Base-by-base conservation (phyloP, 2,888 invertebrate species). In the Exephanes ischioxanthus region DNA sequence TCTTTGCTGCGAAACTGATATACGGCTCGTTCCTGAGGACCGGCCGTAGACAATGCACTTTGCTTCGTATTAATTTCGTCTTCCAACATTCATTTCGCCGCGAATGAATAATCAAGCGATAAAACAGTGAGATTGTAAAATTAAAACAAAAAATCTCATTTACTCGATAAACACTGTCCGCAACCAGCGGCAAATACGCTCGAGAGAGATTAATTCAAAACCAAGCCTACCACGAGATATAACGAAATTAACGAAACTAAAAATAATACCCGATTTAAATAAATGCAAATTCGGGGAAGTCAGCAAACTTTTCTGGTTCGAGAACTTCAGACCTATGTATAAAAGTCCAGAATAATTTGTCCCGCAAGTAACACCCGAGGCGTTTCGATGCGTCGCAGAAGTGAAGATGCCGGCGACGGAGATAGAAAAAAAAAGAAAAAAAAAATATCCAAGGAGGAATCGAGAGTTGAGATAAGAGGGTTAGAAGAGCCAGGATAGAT, bases 191-290 rank as follows among this genome's bases (percentile, higher is more conserved):
- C 14, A 4, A 26, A 26, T 58, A 22, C 45, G 45, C 16, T 16
- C 14, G 11, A 3, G 45, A 45, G 14, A 16, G 45, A 45, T 45
- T 45, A 14, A 45, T 45, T 45, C 1, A 16, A 14, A 16, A 0
- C 45, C 45, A 3, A 3, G 16, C 16, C 33, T 7, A 16, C 2
- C 16, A 4, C 5, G 37, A 16, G 19, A 66, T 63, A 76, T 76
- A 51, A 76, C 16, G 51, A 76, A 30, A 76, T 66, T 7, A 26
- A 16, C n/a, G 61, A 26, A 51, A 76, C 37, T 33, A 22, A 19
- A 76, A 63, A 66, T 51, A 45, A 73, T 41, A 61, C 26, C 45
- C 58, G 22, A 61, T 26, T n/a, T 45, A 45, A 61, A 73, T 61
- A 61, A 58, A 63, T 63, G 61, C 33, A 63, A 63, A 63, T 33